These are phyloP conservation scores for Sebastes iracundus DNA, from an alignment of 2,797 vertebrate species.

Conservation along the genomic window DNA sequence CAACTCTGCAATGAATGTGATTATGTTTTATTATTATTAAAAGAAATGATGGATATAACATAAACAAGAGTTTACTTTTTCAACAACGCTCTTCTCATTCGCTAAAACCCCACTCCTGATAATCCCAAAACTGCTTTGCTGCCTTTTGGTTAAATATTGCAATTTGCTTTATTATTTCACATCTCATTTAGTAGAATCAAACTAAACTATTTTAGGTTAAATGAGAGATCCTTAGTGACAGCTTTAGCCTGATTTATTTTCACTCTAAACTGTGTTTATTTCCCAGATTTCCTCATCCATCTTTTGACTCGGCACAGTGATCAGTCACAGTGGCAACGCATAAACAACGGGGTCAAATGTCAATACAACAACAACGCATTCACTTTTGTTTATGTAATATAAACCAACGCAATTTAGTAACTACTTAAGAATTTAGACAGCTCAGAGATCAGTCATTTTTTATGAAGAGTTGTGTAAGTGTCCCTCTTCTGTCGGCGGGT, in stretches of 20 bases:
- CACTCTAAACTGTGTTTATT: neutral
- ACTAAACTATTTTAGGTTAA: neutral
- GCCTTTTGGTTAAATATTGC: neutral
- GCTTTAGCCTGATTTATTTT: neutral
- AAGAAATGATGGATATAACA: neutral
- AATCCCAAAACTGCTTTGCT: neutral
- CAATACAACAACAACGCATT: neutral
- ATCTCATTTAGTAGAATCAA: neutral
- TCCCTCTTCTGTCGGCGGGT: neutral
- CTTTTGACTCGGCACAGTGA: neutral
- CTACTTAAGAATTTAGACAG: neutral
- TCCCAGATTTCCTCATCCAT: neutral
- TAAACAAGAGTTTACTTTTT: neutral
- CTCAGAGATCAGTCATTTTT: neutral
- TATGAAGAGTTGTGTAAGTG: neutral
- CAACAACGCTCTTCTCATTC: neutral
- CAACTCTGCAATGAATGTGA: neutral
- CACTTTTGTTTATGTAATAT: slow-evolving; percentile 2
- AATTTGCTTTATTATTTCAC: neutral
- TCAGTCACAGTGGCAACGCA: neutral
- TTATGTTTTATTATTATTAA: neutral
- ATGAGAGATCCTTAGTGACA: neutral
- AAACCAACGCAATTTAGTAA: neutral
- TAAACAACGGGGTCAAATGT: neutral
- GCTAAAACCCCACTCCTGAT: neutral